phyloP scores from a whole-genome alignment of 53 echinoderm and acorn worm genomes.

The Luidia sarsii region DNA sequence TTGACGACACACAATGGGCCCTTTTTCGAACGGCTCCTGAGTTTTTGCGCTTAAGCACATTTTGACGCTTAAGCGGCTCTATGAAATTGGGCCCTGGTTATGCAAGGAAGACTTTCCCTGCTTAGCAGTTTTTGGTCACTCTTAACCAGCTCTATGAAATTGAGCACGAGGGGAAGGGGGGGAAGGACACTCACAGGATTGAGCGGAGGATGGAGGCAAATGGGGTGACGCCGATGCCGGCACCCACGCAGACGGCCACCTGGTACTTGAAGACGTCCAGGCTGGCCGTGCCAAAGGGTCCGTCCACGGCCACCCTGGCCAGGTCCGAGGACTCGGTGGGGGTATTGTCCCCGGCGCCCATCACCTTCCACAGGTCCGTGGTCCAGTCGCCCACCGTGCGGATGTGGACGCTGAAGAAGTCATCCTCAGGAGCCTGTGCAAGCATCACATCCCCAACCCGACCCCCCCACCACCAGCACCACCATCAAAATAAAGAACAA shows the following conservation, averaged over 20 bases:
- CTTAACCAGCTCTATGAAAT: too few species aligned
- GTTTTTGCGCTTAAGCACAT: too few species aligned
- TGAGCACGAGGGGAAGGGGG: too few species aligned
- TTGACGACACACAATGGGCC: too few species aligned
- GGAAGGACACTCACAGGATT: conserved; percentile 81
- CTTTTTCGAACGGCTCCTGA: too few species aligned
- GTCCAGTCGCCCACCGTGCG: conserved; percentile 96
- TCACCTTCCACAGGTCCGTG: conserved; percentile 62
- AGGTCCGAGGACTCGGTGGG: conserved; percentile 49
- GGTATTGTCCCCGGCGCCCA: conserved; percentile 70
- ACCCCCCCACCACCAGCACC: too few species aligned
- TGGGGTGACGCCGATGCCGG: conserved; percentile 93
- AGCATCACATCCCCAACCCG: too few species aligned
- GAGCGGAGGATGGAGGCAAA: conserved; percentile 97
- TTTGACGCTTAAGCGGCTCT: too few species aligned
- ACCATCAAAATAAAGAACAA: too few species aligned
- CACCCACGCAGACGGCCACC: conserved; percentile 87
- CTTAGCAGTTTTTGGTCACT: too few species aligned
- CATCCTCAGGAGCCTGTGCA: conserved; percentile 98
- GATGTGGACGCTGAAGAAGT: conserved; percentile 94
- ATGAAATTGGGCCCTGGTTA: too few species aligned
- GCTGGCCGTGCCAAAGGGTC: conserved; percentile 97
- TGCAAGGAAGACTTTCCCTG: too few species aligned
- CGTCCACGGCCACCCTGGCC: conserved; percentile 93
- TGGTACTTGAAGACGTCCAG: conserved; percentile 94